Conservation (phyloP, 1,140 invertebrate genomes). For the Pollicipes pollicipes region DNA sequence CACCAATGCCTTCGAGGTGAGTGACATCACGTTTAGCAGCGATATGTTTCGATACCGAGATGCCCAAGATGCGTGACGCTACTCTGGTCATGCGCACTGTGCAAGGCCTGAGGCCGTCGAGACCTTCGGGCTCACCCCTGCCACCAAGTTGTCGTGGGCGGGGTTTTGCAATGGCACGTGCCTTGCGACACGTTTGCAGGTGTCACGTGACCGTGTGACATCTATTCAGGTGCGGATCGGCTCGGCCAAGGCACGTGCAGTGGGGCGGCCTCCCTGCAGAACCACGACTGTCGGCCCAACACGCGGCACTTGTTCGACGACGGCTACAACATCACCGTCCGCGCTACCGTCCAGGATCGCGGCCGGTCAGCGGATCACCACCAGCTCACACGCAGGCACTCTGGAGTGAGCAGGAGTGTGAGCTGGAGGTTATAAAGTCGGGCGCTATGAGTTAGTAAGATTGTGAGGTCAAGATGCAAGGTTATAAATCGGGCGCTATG, state of each 20-base stretch:
- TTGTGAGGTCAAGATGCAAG: slow-evolving; percentile 29
- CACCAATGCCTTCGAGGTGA: slow-evolving; percentile 65
- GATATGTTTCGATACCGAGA: too few relatives aligned
- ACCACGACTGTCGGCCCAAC: slow-evolving; percentile 64
- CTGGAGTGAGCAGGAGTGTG: slow-evolving; percentile 8
- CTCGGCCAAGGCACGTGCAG: slow-evolving; percentile 38
- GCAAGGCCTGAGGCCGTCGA: too few relatives aligned
- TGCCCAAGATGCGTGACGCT: too few relatives aligned
- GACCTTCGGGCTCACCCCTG: too few relatives aligned
- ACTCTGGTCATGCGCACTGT: too few relatives aligned
- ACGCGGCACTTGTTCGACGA: slow-evolving; percentile 42
- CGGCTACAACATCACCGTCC: slow-evolving; percentile 36
- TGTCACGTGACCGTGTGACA: too few relatives aligned
- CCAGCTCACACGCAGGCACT: slow-evolving; percentile 58
- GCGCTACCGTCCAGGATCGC: slow-evolving; percentile 44
- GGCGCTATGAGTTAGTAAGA: too few relatives aligned
- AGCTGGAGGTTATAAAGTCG: too few relatives aligned
- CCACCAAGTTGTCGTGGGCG: too few relatives aligned
- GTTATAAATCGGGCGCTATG: slow-evolving; percentile 51
- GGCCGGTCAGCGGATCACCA: slow-evolving; percentile 39
- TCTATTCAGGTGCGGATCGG: slow-evolving; percentile 14
- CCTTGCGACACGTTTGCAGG: too few relatives aligned
- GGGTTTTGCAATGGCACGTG: too few relatives aligned
- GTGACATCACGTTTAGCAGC: too few relatives aligned
- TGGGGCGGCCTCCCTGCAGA: slow-evolving; percentile 50